Conservation (phyloP, 2,113 vertebrate species). For the Crotalus tigris region DNA sequence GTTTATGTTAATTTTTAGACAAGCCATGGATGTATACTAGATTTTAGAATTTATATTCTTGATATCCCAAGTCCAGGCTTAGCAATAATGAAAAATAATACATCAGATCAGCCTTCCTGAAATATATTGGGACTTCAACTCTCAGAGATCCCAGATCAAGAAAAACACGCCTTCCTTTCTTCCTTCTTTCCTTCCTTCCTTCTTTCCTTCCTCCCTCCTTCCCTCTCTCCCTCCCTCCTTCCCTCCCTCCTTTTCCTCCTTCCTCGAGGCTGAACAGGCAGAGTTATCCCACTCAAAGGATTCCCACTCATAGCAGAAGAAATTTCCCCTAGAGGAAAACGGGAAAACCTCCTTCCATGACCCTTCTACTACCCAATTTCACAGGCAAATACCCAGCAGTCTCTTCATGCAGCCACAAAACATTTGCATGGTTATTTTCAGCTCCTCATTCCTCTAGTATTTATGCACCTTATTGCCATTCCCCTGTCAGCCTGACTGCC, state of each 20-base stretch:
- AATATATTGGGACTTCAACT: neutral
- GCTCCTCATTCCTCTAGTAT: constrained; percentile 13
- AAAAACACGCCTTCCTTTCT: neutral
- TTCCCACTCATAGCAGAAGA: constrained; percentile 23
- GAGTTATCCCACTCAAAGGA: neutral
- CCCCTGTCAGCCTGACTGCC: constrained; percentile 17
- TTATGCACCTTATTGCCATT: constrained; percentile 32
- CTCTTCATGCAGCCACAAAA: neutral
- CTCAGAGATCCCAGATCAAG: neutral
- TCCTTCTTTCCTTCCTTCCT: neutral
- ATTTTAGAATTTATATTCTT: neutral
- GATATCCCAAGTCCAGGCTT: neutral
- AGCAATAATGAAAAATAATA: neutral
- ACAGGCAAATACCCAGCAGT: constrained; percentile 40
- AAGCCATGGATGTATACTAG: neutral
- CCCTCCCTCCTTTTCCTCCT: neutral
- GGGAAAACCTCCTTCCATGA: constrained; percentile 32
- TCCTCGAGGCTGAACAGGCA: neutral
- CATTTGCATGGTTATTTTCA: neutral
- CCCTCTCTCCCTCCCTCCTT: neutral
- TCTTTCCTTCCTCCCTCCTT: too few relatives aligned
- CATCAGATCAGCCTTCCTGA: neutral
- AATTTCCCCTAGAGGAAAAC: constrained; percentile 44
- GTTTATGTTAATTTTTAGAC: neutral
- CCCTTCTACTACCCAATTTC: rapidly evolving